Evolutionary conservation across 2,888 invertebrate species (phyloP).

Genomic region (Lycocerus yunnanus): DNA sequence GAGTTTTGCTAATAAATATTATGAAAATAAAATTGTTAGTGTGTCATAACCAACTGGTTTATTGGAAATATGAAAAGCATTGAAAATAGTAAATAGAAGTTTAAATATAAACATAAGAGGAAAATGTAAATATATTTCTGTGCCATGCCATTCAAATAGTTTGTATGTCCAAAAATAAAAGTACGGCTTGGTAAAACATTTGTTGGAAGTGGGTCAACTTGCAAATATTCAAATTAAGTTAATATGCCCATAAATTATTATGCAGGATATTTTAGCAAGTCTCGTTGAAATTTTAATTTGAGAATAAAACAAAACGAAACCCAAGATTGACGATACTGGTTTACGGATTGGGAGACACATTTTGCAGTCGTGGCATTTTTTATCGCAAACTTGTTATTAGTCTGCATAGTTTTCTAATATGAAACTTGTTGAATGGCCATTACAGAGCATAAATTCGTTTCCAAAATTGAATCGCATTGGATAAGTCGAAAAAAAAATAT

Average conservation of each 20-base stretch:
- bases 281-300: not conserved
- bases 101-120: not conserved
- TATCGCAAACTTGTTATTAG: not conserved
- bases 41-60: not conserved
- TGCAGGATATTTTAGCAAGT: not conserved
- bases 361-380: not conserved
- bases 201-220: conserved; percentile 17
- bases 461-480: not conserved
- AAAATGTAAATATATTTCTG: not conserved
- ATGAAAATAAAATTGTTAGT: not conserved
- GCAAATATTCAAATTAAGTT: not conserved
- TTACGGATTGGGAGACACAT: not conserved
- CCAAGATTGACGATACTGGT: not conserved
- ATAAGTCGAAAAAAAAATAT: not conserved
- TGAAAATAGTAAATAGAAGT: not conserved
- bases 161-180: conserved; percentile 17
- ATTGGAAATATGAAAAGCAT: not conserved
- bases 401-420: not conserved
- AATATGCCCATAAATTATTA: not conserved
- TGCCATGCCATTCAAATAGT: not conserved
- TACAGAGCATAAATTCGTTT: not conserved
- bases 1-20: not conserved
- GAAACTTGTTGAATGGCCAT: not conserved
- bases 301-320: not conserved
- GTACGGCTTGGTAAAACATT: conserved; percentile 5